These are phyloP conservation scores for Leptosomus discolor DNA, from an alignment of 2,113 vertebrate genomes.

Conservation along the genomic window DNA sequence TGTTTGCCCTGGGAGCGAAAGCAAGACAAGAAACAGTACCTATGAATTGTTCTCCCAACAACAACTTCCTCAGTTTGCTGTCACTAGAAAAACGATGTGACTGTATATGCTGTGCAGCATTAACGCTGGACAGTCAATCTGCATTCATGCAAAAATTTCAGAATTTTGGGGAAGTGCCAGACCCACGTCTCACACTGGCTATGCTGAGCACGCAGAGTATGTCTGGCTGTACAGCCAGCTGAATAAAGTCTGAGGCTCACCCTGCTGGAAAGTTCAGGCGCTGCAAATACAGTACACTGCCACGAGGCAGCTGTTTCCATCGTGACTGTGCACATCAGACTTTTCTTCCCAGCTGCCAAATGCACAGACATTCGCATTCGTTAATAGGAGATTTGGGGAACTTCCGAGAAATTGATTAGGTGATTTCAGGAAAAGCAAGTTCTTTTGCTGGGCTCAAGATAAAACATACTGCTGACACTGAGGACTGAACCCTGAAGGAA, in stretches of 20 bases:
- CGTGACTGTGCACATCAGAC: not conserved
- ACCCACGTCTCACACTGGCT: not conserved
- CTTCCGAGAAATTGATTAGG: not conserved
- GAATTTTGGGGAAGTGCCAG: not conserved
- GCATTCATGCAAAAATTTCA: not conserved
- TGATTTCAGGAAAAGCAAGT: not conserved
- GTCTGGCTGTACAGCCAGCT: not conserved
- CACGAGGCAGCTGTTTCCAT: not conserved
- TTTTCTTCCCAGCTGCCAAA: not conserved
- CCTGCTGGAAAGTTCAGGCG: not conserved
- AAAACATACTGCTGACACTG: not conserved
- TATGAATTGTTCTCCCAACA: not conserved
- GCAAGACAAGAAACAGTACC: not conserved
- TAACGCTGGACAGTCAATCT: not conserved
- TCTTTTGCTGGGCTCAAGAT: not conserved
- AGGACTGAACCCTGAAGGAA: not conserved
- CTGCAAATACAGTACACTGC: not conserved
- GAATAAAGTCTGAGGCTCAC: not conserved
- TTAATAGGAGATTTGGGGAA: not conserved
- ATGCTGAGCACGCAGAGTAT: rapidly evolving
- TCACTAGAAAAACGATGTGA: not conserved
- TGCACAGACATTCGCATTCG: rapidly evolving
- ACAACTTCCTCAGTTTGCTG: not conserved
- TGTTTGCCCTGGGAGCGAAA: not conserved
- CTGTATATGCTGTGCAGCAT: not conserved